Conservation (phyloP, 2,113 vertebrate species). For the Dipodomys ordii region DNA sequence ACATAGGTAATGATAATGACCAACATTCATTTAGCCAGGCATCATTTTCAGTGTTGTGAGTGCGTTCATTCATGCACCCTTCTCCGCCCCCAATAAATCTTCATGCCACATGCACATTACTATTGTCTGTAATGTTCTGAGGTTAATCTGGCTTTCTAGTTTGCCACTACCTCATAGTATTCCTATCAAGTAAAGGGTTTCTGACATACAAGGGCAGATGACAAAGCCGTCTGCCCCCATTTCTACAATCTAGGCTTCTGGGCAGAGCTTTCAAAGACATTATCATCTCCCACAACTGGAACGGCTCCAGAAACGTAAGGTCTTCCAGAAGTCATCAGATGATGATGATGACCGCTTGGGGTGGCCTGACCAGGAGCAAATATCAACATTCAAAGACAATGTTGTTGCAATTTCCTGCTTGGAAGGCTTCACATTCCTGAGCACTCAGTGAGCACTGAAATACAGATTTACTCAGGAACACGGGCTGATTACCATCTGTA, state of each 20-base stretch:
- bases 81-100: not conserved
- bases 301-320: conserved; percentile 41
- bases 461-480: not conserved
- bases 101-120: too few relatives aligned
- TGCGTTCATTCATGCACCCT: not conserved
- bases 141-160: conserved; percentile 18
- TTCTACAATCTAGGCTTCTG: not conserved
- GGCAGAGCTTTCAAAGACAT: conserved; percentile 18
- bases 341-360: not conserved
- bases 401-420: conserved; percentile 57
- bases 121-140: not conserved
- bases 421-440: conserved; percentile 54
- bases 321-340: conserved; percentile 6
- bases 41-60: not conserved
- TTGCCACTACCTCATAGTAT: not conserved
- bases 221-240: conserved; percentile 31
- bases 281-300: conserved; percentile 19
- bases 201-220: not conserved
- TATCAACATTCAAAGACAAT: conserved; percentile 63
- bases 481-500: not conserved
- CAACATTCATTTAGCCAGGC: not conserved
- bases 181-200: conserved; percentile 28
- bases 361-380: conserved; percentile 21
- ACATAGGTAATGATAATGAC: not conserved
- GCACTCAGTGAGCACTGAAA: not conserved